Percentiles rank a stretch among this genome's conserved stretches.
phyloP scores from a whole-genome alignment of 2,888 invertebrate species.

The Apodemia mormo region DNA sequence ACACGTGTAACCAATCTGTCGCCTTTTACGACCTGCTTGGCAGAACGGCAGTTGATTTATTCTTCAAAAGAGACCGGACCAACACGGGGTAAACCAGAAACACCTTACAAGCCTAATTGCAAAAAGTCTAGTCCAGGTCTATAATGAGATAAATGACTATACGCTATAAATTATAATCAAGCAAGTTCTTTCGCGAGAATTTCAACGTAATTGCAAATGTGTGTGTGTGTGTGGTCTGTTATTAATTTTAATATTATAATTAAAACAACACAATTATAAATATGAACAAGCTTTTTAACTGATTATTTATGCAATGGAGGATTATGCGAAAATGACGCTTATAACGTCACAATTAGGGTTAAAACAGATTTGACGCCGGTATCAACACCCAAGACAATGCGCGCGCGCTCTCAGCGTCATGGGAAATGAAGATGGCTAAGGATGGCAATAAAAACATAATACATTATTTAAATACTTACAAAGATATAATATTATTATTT shows the following conservation, averaged over 20 bases:
- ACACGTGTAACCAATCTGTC: too few relatives aligned
- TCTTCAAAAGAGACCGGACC: too few relatives aligned
- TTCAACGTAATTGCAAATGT: neutral
- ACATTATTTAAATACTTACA: constrained; percentile 17
- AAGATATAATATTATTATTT: neutral
- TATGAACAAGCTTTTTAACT: constrained; percentile 6
- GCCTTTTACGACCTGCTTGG: too few relatives aligned
- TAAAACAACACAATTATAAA: constrained; percentile 9
- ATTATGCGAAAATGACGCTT: constrained; percentile 10
- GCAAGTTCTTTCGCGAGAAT: neutral
- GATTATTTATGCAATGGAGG: neutral
- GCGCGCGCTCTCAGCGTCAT: constrained; percentile 64
- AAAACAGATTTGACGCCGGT: constrained; percentile 38
- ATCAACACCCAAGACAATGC: constrained; percentile 66
- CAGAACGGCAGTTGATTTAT: too few relatives aligned
- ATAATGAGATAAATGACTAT: neutral
- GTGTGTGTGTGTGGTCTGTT: neutral
- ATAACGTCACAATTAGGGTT: constrained; percentile 7
- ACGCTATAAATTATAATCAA: neutral
- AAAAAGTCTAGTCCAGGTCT: too few relatives aligned
- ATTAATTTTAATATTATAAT: constrained; percentile 14
- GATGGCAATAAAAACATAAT: constrained; percentile 39
- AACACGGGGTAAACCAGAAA: too few relatives aligned
- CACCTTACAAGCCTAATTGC: too few relatives aligned
- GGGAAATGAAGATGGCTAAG: constrained; percentile 58